Evolutionary conservation across 35 echinoderm and acorn worm species (phyloP).

Genomic region (Hemicentrotus pulcherrimus): DNA sequence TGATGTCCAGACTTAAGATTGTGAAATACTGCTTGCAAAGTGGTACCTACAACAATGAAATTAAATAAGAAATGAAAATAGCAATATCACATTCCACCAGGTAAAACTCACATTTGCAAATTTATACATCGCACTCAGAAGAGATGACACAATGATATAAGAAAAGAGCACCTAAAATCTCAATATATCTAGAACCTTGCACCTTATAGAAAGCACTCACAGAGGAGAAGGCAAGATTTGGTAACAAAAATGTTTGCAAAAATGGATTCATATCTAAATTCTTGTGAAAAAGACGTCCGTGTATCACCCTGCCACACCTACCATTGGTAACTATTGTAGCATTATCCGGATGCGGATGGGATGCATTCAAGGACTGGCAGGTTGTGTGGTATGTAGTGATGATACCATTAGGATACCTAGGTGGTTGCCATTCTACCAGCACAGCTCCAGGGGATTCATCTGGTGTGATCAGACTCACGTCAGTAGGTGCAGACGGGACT

Average conservation of each 20-base stretch:
- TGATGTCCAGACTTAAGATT: background rate
- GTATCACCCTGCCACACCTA: background rate
- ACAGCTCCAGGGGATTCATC: background rate
- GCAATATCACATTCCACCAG: no score
- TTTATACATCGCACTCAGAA: no score
- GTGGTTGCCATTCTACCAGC: conserved; percentile 20
- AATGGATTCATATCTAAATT: no score
- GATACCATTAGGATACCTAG: background rate
- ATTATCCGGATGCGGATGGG: background rate
- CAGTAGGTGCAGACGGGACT: background rate
- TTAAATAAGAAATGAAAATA: background rate
- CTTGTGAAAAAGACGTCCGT: background rate
- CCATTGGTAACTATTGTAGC: background rate
- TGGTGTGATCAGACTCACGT: background rate
- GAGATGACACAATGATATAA: no score
- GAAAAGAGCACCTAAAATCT: no score
- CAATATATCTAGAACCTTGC: no score
- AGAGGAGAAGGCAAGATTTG: no score
- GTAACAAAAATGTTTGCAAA: no score
- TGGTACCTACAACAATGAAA: background rate
- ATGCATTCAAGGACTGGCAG: background rate
- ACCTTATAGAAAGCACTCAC: no score
- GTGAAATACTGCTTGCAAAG: background rate
- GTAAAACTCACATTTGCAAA: no score
- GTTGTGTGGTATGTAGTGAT: background rate